These are phyloP conservation scores for Centropyge bicolor DNA, from an alignment of 2,797 vertebrate genomes.

Conservation along the genomic window DNA sequence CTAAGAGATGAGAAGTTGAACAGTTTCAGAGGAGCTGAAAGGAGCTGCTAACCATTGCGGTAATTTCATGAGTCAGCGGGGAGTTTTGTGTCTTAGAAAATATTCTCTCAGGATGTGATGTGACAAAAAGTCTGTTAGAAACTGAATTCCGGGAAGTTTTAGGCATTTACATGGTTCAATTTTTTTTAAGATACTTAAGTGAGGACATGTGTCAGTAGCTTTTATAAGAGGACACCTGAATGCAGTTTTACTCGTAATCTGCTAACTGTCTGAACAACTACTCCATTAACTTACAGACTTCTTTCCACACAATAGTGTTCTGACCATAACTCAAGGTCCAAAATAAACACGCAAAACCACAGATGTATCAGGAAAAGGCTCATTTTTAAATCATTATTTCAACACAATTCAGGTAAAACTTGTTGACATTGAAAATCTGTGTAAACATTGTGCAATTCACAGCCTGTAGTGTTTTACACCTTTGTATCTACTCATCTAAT, in stretches of 20 bases:
- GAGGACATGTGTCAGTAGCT: not conserved
- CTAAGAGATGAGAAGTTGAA: not conserved
- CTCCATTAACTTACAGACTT: no score
- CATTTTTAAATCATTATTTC: not conserved
- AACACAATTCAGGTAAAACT: constrained; percentile 11
- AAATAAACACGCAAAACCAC: constrained; percentile 5
- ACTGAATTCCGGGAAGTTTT: not conserved
- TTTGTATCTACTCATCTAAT: not conserved
- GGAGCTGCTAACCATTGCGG: not conserved
- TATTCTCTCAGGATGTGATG: not conserved
- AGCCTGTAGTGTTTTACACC: not conserved
- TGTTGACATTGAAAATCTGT: constrained; percentile 6
- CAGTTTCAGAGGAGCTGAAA: not conserved
- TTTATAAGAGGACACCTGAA: not conserved
- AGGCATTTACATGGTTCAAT: not conserved
- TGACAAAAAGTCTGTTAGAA: not conserved
- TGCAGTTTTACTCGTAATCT: not conserved
- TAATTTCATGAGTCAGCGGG: not conserved
- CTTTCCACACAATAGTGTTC: no score
- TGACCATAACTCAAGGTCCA: no score
- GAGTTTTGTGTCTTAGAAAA: not conserved
- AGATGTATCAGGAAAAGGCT: not conserved
- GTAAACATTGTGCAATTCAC: constrained; percentile 36
- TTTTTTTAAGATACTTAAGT: not conserved
- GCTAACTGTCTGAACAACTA: not conserved